Evolutionary conservation across 1,140 invertebrate species (phyloP).

Genomic region (Colletes gigas): DNA sequence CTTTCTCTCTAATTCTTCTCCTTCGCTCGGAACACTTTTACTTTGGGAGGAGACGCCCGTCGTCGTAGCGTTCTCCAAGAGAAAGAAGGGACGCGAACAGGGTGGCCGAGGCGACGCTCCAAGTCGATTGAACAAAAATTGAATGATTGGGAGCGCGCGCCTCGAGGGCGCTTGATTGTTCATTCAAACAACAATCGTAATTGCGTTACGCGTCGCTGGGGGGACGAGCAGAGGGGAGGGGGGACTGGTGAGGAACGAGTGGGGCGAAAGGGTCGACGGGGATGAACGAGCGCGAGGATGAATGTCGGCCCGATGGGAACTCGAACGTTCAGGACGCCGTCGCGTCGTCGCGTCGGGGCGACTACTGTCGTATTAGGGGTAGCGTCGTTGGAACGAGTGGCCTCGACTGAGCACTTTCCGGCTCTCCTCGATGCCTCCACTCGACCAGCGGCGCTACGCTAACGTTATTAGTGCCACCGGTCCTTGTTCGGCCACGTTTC

Average conservation of each 20-base stretch:
- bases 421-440: conserved; percentile 49
- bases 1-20: neutral
- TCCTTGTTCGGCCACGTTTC: conserved; percentile 59
- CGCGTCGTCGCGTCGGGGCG: neutral
- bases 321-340: conserved; percentile 24
- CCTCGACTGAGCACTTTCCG: conserved; percentile 60
- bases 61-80: conserved; percentile 25
- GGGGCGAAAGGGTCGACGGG: neutral
- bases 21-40: no score
- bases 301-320: conserved; percentile 38
- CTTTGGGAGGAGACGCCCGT: no score
- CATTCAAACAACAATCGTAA: conserved; percentile 83
- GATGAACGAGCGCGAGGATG: neutral
- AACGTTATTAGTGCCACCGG: conserved; percentile 68
- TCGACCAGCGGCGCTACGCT: conserved; percentile 51
- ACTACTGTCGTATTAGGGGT: conserved; percentile 33
- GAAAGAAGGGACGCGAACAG: conserved; percentile 31
- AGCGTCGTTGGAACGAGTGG: conserved; percentile 59
- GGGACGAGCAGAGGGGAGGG: conserved; percentile 25
- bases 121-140: conserved; percentile 82
- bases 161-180: conserved; percentile 82
- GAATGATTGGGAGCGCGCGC: conserved; percentile 79
- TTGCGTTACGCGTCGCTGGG: conserved; percentile 77
- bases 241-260: neutral
- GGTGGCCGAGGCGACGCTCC: conserved; percentile 45